Conservation (phyloP, 1,140 invertebrate genomes). For the Micrasema minimum region DNA sequence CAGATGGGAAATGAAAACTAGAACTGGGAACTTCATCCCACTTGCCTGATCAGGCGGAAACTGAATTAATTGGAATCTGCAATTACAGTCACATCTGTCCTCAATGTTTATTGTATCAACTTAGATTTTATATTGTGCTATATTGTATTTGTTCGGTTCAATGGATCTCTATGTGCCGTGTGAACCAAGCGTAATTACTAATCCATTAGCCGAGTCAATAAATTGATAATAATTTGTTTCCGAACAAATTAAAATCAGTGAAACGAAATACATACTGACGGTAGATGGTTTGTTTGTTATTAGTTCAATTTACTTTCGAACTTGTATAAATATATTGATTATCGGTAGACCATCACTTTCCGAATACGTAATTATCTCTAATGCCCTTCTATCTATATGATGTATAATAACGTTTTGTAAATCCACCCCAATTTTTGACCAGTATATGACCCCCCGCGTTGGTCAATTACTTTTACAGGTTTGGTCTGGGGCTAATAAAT, state of each 20-base stretch:
- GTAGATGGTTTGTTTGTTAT: background rate
- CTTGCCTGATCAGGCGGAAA: slow-evolving; percentile 32
- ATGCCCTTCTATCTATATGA: too few relatives aligned
- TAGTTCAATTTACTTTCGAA: background rate
- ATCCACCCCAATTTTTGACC: too few relatives aligned
- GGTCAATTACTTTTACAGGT: too few relatives aligned
- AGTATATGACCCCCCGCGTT: too few relatives aligned
- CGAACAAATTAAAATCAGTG: background rate
- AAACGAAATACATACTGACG: background rate
- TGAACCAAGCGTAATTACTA: background rate
- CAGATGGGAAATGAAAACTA: background rate
- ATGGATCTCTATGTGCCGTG: background rate
- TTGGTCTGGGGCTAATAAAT: too few relatives aligned
- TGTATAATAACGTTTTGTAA: too few relatives aligned
- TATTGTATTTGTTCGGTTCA: background rate
- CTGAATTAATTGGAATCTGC: slow-evolving; percentile 27
- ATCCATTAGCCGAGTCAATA: background rate
- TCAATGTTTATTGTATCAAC: background rate
- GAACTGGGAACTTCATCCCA: background rate
- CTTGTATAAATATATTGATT: background rate
- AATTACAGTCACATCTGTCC: slow-evolving; percentile 17
- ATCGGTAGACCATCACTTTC: too few relatives aligned
- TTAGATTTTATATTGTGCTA: background rate
- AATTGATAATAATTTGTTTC: too few relatives aligned
- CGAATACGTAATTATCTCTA: too few relatives aligned